Percentiles rank a stretch among this genome's conserved stretches.
These are phyloP conservation scores for Psylliodes chrysocephalus DNA, from an alignment of 2,888 invertebrate genomes.

Conservation along the genomic window DNA sequence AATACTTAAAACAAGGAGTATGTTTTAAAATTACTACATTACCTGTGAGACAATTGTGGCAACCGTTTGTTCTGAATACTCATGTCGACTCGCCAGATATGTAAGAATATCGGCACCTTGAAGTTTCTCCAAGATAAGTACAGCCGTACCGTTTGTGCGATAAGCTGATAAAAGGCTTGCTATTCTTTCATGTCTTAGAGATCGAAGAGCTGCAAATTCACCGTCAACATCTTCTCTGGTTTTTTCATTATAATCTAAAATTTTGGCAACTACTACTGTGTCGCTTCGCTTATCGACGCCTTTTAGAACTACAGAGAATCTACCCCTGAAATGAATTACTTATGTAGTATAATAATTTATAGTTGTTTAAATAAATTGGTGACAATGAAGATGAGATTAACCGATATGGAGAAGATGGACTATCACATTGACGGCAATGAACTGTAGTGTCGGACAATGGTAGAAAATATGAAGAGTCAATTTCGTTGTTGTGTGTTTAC, in stretches of 20 bases:
- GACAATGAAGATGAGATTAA: too few species aligned
- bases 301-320: constrained; percentile 87
- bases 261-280: constrained; percentile 84
- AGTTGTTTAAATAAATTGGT: too few species aligned
- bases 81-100: constrained; percentile 87
- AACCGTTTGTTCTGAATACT: constrained; percentile 93
- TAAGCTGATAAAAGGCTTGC: constrained; percentile 79
- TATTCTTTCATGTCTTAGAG: constrained; percentile 89
- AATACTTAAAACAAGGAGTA: constrained; percentile 9
- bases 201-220: constrained; percentile 86
- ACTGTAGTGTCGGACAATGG: too few species aligned
- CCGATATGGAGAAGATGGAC: too few species aligned
- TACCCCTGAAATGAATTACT: constrained; percentile 72
- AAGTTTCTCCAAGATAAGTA: constrained; percentile 82
- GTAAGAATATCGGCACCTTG: constrained; percentile 93
- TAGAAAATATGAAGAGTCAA: too few species aligned
- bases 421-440: too few species aligned
- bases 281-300: constrained; percentile 81
- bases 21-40: constrained; percentile 27
- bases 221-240: constrained; percentile 75
- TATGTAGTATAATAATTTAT: too few species aligned
- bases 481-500: too few species aligned
- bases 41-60: constrained; percentile 86
- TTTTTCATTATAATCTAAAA: constrained; percentile 75
- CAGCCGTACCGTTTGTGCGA: constrained; percentile 76